phyloP scores from a whole-genome alignment of 2,888 invertebrate genomes.

The Sicus ferrugineus region DNA sequence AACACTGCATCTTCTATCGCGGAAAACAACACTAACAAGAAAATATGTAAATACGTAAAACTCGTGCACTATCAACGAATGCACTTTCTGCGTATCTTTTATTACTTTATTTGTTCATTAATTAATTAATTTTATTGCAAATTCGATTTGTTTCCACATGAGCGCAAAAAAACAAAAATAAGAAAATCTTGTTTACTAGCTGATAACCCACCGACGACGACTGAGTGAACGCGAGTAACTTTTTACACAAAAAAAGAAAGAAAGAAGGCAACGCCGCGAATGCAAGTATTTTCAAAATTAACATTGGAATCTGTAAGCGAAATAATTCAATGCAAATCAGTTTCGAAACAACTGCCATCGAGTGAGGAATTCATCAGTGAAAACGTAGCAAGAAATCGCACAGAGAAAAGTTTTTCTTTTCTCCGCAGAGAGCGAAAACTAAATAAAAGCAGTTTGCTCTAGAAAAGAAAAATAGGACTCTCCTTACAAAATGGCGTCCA shows the following conservation, averaged over 20 bases:
- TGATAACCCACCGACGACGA: slow-evolving; percentile 12
- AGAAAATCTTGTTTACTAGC: slow-evolving; percentile 25
- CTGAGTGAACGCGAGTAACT: background rate
- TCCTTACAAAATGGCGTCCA: slow-evolving; percentile 38
- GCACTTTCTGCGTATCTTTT: too few species aligned
- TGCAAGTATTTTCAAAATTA: background rate
- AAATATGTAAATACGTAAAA: background rate
- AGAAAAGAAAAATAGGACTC: background rate
- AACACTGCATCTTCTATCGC: background rate
- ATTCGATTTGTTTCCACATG: too few species aligned
- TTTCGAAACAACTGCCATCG: slow-evolving; percentile 43
- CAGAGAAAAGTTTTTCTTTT: background rate
- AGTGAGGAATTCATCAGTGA: slow-evolving; percentile 35
- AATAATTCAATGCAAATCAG: slow-evolving; percentile 41
- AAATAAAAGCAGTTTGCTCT: background rate
- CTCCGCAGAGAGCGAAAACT: background rate
- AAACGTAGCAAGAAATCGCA: background rate
- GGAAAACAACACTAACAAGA: background rate
- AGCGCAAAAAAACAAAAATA: too few species aligned
- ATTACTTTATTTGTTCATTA: too few species aligned
- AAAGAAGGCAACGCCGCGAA: too few species aligned
- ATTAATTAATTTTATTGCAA: too few species aligned
- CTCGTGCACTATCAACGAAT: too few species aligned
- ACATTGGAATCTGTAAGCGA: background rate
- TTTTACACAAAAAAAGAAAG: too few species aligned